phyloP scores from a whole-genome alignment of 2,888 invertebrate genomes.

The Acronicta aceris region DNA sequence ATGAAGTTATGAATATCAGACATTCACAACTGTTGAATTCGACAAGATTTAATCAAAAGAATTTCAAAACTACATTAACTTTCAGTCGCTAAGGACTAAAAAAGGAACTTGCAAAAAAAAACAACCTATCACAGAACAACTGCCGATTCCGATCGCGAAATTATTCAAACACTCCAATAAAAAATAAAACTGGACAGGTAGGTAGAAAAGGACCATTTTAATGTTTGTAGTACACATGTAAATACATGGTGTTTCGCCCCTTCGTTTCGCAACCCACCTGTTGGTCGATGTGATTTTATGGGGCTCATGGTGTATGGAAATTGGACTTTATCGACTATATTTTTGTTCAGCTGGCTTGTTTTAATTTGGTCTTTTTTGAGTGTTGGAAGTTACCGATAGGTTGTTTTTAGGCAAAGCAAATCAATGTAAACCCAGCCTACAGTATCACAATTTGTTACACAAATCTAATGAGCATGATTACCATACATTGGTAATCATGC shows the following conservation, averaged over 20 bases:
- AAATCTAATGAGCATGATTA: no score
- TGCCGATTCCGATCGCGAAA: constrained; percentile 14
- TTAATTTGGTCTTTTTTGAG: constrained; percentile 6
- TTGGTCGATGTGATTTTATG: constrained; percentile 57
- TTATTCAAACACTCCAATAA: constrained; percentile 29
- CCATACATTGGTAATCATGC: no score
- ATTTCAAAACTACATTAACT: neutral
- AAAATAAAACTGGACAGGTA: constrained; percentile 23
- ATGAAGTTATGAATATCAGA: no score
- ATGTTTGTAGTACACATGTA: constrained; percentile 36
- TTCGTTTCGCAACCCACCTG: constrained; percentile 58
- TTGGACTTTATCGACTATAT: constrained; percentile 10
- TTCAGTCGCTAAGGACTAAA: neutral
- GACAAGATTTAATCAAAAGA: neutral
- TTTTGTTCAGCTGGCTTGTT: constrained; percentile 17
- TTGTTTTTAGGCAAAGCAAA: neutral
- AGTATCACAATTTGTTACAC: no score
- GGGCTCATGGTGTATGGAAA: constrained; percentile 22
- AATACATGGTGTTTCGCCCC: constrained; percentile 54
- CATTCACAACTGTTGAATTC: no score
- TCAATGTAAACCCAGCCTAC: no score
- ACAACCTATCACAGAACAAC: constrained; percentile 21
- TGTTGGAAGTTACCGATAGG: neutral
- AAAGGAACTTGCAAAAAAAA: neutral
- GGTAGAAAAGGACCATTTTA: constrained; percentile 9